Base-by-base conservation (phyloP, 1,140 invertebrate genomes). In the Anthonomus grandis region DNA sequence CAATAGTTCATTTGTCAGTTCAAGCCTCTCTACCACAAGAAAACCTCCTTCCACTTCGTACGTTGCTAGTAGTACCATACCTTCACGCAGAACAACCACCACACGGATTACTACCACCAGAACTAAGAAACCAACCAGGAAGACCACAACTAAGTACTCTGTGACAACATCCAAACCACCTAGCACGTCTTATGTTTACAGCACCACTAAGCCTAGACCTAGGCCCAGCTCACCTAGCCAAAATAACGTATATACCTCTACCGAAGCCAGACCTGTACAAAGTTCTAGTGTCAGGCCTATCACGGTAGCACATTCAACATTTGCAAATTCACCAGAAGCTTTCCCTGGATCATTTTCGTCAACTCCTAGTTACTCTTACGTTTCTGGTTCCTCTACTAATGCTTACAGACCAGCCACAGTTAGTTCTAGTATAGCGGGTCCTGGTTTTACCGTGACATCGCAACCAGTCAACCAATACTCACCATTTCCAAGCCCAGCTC, bases 161-260 rank as follows among this genome's bases (percentile, higher is more conserved):
- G n/a, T 23, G 10, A 44, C 52, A 4, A 24, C 46, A 8, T 23
- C 53, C 47, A 65, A 74, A 59, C 79, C 79, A 12, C 76, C 78
- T 9, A 77, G 80, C n/a, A 82, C 79, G 1, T 82, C 81, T 55
- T 82, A 83, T 45, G 74, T 82, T 0, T 81, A 78, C 2, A 80
- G 78, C 51, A 74, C 78, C 0, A 79, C 76, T 9, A 41, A 67
- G n/a, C 74, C 21, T 60, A 78, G 76, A 15, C 15, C 27, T 24
- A 44, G 23, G 22, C 51, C 60, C 4, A 18, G 13, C 34, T 50
- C 37, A 15, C 9, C n/a, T 10, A 12, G 51, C 59, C 13, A 54
- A 53, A 8, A 58, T 47, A 41, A 12, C 36, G 21, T 36, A 22
- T 12, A 57, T 47, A 34, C 60, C 57, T 38, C 38, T n/a, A n/a